These are phyloP conservation scores for Chironomus tentans DNA, from an alignment of 2,888 invertebrate genomes.

Conservation along the genomic window DNA sequence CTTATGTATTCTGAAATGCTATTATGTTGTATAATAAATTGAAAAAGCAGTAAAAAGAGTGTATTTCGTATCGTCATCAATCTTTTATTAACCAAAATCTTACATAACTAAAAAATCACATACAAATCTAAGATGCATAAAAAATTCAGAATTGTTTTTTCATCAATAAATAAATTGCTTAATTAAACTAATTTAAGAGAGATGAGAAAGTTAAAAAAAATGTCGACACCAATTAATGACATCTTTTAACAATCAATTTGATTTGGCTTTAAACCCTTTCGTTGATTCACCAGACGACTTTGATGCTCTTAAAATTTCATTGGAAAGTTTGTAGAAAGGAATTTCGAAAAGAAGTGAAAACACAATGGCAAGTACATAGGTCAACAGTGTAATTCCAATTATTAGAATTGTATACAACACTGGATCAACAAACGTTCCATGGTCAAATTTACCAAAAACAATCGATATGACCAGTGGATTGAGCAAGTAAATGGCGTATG, in stretches of 20 bases:
- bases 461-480: conserved; percentile 49
- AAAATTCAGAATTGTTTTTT: neutral
- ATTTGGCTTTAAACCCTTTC: neutral
- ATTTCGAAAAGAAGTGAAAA: conserved; percentile 39
- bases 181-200: neutral
- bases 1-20: too few species aligned
- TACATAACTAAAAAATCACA: too few species aligned
- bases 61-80: too few species aligned
- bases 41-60: too few species aligned
- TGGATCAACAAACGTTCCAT: conserved; percentile 40
- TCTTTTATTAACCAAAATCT: too few species aligned
- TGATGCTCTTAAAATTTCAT: conserved; percentile 27
- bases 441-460: conserved; percentile 40
- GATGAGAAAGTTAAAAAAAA: too few species aligned
- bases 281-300: neutral
- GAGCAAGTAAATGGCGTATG: conserved; percentile 50
- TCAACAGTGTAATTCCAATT: conserved; percentile 38
- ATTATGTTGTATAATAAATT: too few species aligned
- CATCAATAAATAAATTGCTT: neutral
- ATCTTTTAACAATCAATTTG: neutral
- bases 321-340: conserved; percentile 39
- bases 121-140: neutral
- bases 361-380: conserved; percentile 37
- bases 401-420: conserved; percentile 39
- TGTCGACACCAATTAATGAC: neutral